phyloP scores from a whole-genome alignment of 1,140 invertebrate species.

The Tetranychus urticae region DNA sequence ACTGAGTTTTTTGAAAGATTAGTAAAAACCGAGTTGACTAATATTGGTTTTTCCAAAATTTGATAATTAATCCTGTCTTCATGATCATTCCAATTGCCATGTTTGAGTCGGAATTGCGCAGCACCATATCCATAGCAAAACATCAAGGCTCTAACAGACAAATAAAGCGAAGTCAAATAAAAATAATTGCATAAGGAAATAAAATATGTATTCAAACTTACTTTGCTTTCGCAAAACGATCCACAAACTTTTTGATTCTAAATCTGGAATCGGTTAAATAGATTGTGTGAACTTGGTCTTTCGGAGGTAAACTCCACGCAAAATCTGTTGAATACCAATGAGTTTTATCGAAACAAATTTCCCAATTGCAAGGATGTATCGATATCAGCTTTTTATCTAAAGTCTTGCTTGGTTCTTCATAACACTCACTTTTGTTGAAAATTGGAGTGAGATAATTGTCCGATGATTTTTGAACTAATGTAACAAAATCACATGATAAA shows the following conservation, averaged over 20 bases:
- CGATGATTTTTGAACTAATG: background rate
- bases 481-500: slow-evolving; percentile 7
- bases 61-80: background rate
- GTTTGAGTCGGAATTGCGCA: background rate
- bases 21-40: slow-evolving; percentile 1
- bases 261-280: background rate
- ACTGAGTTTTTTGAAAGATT: slow-evolving; percentile 1
- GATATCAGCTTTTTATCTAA: background rate
- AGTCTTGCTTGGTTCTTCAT: background rate
- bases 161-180: background rate
- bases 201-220: background rate
- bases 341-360: slow-evolving; percentile 2
- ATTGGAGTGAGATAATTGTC: background rate
- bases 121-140: slow-evolving; percentile 8
- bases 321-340: slow-evolving; percentile 4
- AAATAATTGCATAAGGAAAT: background rate
- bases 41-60: slow-evolving; percentile 2
- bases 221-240: slow-evolving; percentile 1
- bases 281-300: slow-evolving; percentile 4
- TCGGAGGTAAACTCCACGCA: background rate
- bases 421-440: background rate
- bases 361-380: slow-evolving; percentile 6
- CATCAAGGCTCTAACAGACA: background rate
- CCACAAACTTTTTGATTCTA: background rate
- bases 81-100: background rate